Conservation (phyloP, 1,140 invertebrate species). For the Bombus sylvicola region DNA sequence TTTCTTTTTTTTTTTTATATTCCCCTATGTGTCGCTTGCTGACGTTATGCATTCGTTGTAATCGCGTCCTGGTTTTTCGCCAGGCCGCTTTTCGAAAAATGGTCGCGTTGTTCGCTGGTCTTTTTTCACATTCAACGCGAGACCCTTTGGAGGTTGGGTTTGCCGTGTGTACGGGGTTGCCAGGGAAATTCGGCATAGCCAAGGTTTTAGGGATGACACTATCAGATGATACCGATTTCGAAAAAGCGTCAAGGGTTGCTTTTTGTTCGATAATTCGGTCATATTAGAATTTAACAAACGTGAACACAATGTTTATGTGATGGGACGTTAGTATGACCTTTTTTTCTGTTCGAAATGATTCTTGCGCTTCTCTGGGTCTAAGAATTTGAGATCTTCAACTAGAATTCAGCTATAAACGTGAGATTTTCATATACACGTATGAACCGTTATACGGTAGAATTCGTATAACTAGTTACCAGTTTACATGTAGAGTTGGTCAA, state of each 20-base stretch:
- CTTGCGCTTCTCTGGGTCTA: not conserved
- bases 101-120: not conserved
- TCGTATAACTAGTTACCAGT: no score
- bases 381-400: no score
- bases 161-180: not conserved
- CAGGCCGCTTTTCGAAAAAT: conserved; percentile 30
- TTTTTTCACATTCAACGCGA: not conserved
- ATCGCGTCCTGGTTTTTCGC: conserved; percentile 42
- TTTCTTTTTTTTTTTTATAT: not conserved
- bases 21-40: conserved; percentile 36
- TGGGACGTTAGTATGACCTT: accelerated
- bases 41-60: conserved; percentile 57
- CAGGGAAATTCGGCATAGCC: conserved; percentile 1
- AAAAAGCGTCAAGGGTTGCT: not conserved
- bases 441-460: no score
- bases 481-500: no score
- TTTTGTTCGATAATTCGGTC: not conserved
- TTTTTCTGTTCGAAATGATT: not conserved
- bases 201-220: not conserved
- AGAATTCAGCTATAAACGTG: no score
- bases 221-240: not conserved
- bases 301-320: not conserved
- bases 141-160: not conserved
- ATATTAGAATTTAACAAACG: not conserved
- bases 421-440: no score